phyloP scores from a whole-genome alignment of 2,888 invertebrate genomes.

The Lepas anatifera region DNA sequence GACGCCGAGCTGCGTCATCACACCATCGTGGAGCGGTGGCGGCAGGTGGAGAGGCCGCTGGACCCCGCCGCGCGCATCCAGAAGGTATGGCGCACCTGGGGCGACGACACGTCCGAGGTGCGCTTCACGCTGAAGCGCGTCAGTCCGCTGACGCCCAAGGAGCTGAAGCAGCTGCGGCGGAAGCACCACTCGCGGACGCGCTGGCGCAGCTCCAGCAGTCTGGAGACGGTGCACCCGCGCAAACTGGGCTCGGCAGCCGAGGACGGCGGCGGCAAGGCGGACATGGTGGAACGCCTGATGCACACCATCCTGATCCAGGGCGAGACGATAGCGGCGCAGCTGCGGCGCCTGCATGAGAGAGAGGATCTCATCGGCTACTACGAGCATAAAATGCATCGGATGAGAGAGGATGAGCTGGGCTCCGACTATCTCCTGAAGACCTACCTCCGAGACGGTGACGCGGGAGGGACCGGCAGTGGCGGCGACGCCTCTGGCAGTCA shows the following conservation, averaged over 20 bases:
- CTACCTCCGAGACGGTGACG: conserved; percentile 44
- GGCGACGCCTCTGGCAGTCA: conserved; percentile 21
- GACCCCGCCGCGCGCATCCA: conserved; percentile 11
- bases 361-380: conserved; percentile 65
- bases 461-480: conserved; percentile 15
- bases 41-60: conserved; percentile 45
- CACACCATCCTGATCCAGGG: conserved; percentile 8
- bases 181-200: neutral
- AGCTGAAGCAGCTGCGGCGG: neutral
- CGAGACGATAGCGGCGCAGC: conserved; percentile 41
- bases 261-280: conserved; percentile 14
- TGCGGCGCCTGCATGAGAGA: conserved; percentile 44
- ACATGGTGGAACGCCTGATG: conserved; percentile 8
- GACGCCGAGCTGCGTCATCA: conserved; percentile 38
- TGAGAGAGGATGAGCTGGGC: conserved; percentile 57
- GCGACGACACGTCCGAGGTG: conserved; percentile 21
- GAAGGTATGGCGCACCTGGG: conserved; percentile 24
- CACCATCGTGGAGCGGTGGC: conserved; percentile 63
- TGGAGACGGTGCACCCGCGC: conserved; percentile 11
- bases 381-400: conserved; percentile 63
- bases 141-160: neutral
- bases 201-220: conserved; percentile 12
- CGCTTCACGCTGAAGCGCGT: conserved; percentile 21
- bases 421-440: conserved; percentile 67
- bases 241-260: conserved; percentile 15